Evolutionary conservation across 2,113 vertebrate genomes (phyloP).

Genomic region (Tragelaphus strepsiceros): DNA sequence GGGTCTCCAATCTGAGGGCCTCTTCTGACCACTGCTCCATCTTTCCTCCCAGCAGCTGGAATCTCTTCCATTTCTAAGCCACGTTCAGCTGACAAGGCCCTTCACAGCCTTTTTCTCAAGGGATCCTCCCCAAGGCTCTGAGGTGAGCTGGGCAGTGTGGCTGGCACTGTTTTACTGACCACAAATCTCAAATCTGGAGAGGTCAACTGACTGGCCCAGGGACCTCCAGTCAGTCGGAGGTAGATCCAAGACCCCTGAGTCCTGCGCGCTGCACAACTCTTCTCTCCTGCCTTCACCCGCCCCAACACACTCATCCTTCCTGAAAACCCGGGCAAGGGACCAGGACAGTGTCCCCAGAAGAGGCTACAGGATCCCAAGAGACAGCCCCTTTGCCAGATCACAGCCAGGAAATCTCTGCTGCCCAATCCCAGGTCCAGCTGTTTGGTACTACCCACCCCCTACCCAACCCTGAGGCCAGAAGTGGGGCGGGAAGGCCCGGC

Average conservation of each 20-base stretch:
- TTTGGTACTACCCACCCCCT: background rate
- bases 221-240: background rate
- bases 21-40: background rate
- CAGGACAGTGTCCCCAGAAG: slow-evolving; percentile 62
- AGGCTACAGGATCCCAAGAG: slow-evolving; percentile 59
- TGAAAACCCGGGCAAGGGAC: slow-evolving; percentile 53
- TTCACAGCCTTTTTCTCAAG: background rate
- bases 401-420: slow-evolving; percentile 37
- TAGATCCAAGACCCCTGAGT: background rate
- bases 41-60: background rate
- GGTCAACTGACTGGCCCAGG: background rate
- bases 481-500: slow-evolving; percentile 33
- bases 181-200: background rate
- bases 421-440: slow-evolving; percentile 50
- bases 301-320: background rate
- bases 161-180: background rate
- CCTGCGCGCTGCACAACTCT: background rate
- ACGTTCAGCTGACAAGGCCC: background rate
- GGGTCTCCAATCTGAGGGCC: background rate
- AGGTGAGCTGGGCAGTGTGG: background rate
- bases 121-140: background rate
- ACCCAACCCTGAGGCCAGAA: slow-evolving; percentile 29
- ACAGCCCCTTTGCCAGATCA: slow-evolving; percentile 31
- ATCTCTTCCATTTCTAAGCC: background rate
- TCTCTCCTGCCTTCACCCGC: background rate